Conservation (phyloP, 2,113 vertebrate genomes). For the Ranitomeya variabilis region DNA sequence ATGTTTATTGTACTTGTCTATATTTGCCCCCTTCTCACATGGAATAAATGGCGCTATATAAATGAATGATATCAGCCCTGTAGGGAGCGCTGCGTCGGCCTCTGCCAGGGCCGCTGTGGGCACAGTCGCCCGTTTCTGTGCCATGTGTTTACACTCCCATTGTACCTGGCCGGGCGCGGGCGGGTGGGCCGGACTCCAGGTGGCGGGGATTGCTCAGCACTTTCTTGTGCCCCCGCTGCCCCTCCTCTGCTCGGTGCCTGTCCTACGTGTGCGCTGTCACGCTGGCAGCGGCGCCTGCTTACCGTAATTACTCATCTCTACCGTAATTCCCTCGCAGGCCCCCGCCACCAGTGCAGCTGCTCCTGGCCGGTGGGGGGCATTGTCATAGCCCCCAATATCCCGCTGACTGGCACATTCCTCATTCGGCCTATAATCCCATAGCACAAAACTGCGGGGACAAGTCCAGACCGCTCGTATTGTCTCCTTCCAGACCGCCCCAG, state of each 20-base stretch:
- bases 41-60: too few relatives aligned
- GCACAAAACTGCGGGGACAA: neutral
- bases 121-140: neutral
- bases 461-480: conserved; percentile 29
- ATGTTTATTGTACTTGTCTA: too few relatives aligned
- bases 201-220: neutral
- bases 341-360: neutral
- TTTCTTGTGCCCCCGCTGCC: neutral
- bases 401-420: conserved; percentile 36
- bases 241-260: neutral
- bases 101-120: neutral
- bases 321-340: conserved; percentile 5
- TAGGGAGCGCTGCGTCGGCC: neutral
- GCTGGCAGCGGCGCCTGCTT: neutral
- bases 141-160: neutral
- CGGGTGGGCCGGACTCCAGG: neutral
- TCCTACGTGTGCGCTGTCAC: conserved; percentile 29
- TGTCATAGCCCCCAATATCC: neutral
- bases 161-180: neutral
- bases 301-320: neutral
- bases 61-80: too few relatives aligned
- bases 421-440: neutral
- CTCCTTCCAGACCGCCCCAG: neutral
- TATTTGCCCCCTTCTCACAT: too few relatives aligned
- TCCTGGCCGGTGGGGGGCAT: neutral